Base-by-base conservation (phyloP, 2,888 invertebrate species). In the Thalpophila matura region DNA sequence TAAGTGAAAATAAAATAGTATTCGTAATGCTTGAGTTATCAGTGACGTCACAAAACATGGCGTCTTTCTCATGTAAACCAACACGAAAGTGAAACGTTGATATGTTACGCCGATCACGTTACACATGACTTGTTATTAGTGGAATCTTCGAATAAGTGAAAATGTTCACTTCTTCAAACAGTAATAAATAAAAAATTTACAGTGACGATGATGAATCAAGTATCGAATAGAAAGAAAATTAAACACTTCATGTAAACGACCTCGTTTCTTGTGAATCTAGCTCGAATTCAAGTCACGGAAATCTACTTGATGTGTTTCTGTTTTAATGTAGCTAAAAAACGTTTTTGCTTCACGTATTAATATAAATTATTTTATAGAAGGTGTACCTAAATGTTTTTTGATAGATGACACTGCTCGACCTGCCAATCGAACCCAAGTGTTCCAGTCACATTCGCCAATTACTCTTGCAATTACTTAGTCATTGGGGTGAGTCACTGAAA, bases 21-120 rank as follows among this genome's bases (percentile, higher is more conserved):
- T 60, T 47, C 40, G 51, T 60, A 50, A 42, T 58, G 50, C 27
- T 68, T 49, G 33, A 67, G 42, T 59, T 56, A 66, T 51, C 63
- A 55, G 22, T 74, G 62, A 66, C 51, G 64, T 40, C 67, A 74
- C 20, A 10, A 9, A 62, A 63, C 24, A 66, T 59, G 45, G 63
- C 54, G 47, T 57, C 40, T 50, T 51, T 65, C 62, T 71, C 62
- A 24, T 31, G 62, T 59, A 61, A 60, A 43, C 49, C 42, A 67
- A 62, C 54, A 64, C 22, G 61, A 72, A 77, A 74, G 77, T 61
- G 59, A 74, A 77, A 74, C 54, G 43, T 35, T 67, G 35, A 59
- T 65, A 60, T 43, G 47, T 70, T 57, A 60, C 56, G 60, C 40
- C 46, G 57, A 40, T 50, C 54, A 40, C 45, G 76, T 54, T 67